phyloP scores from a whole-genome alignment of 2,888 invertebrate genomes.

The Synergus itoensis region DNA sequence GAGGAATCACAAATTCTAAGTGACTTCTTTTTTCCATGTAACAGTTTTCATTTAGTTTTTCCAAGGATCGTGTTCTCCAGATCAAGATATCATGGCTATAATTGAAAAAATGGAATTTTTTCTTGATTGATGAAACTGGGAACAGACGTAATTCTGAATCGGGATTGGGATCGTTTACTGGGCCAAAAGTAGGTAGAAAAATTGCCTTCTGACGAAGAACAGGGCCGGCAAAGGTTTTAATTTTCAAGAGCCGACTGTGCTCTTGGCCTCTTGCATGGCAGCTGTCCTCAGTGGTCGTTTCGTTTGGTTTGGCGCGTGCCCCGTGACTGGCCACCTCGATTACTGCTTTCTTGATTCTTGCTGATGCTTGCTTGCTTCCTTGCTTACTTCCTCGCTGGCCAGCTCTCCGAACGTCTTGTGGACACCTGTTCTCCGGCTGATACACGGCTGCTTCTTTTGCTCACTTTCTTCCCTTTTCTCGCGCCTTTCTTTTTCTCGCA shows the following conservation, averaged over 20 bases:
- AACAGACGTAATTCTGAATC: neutral
- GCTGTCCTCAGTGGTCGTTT: conserved; percentile 66
- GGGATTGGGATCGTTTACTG: conserved; percentile 35
- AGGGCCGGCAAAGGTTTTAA: conserved; percentile 64
- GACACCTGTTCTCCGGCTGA: conserved; percentile 77
- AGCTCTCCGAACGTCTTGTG: conserved; percentile 48
- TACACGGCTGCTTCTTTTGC: conserved; percentile 67
- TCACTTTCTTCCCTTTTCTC: conserved; percentile 44
- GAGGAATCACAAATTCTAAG: no score
- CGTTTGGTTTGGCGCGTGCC: conserved; percentile 76
- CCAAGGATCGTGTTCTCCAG: no score
- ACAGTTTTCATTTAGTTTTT: no score
- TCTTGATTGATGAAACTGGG: neutral
- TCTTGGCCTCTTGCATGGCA: conserved; percentile 57
- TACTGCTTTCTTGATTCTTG: conserved; percentile 51
- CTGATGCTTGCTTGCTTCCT: conserved; percentile 53
- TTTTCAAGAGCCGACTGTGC: conserved; percentile 62
- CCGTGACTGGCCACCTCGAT: conserved; percentile 66
- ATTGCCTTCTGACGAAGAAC: conserved; percentile 62
- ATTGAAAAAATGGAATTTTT: neutral
- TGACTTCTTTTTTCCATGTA: no score
- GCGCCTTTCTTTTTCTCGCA: conserved; percentile 39
- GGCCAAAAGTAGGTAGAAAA: conserved; percentile 50
- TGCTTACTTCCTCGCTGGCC: conserved; percentile 49
- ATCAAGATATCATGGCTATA: neutral